phyloP scores from a whole-genome alignment of 2,113 vertebrate species.

The Montifringilla adamsi region DNA sequence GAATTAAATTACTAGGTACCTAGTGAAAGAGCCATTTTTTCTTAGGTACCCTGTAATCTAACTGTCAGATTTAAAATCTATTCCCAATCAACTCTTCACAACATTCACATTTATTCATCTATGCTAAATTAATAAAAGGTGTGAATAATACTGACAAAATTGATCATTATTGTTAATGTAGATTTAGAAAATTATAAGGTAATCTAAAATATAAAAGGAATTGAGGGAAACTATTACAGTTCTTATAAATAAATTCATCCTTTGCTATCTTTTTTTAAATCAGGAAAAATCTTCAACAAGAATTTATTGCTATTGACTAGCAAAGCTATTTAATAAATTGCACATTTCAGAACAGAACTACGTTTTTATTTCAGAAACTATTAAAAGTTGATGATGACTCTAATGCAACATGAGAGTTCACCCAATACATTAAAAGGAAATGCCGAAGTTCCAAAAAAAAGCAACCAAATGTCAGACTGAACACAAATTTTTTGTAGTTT shows the following conservation, averaged over 20 bases:
- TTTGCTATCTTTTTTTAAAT: conserved; percentile 67
- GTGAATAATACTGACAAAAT: conserved; percentile 90
- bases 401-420: neutral
- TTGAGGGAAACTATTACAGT: conserved; percentile 86
- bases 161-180: conserved; percentile 91
- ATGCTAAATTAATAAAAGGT: conserved; percentile 98
- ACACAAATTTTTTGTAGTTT: neutral
- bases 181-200: conserved; percentile 98
- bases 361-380: conserved; percentile 57
- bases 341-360: conserved; percentile 62
- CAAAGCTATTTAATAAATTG: conserved; percentile 69
- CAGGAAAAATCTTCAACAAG: conserved; percentile 66
- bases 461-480: neutral
- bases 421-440: conserved; percentile 31
- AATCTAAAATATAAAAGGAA: conserved; percentile 87
- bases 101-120: conserved; percentile 99
- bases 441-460: conserved; percentile 18
- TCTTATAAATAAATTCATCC: conserved; percentile 83
- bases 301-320: conserved; percentile 73
- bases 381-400: conserved; percentile 37
- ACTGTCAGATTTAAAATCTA: conserved; percentile 96
- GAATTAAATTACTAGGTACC: conserved; percentile 98
- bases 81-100: conserved; percentile 95
- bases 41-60: conserved; percentile 95
- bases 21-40: conserved; percentile 87